Evolutionary conservation across 2,888 invertebrate genomes (phyloP).

Genomic region (Didymodactylos carnosus): DNA sequence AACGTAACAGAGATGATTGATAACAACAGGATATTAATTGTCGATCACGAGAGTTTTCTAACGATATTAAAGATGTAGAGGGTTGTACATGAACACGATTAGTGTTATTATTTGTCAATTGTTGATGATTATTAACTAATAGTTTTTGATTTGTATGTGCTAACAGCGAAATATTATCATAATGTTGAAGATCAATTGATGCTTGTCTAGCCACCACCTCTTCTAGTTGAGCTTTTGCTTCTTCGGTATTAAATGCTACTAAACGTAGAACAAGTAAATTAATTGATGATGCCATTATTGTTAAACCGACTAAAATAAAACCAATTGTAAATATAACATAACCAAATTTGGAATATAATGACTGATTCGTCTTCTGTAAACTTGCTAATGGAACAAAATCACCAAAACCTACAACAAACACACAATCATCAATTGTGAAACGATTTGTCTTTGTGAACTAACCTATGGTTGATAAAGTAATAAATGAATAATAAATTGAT

Average conservation of each 20-base stretch:
- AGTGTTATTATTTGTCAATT: background rate
- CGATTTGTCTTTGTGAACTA: too few species aligned
- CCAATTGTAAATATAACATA: slow-evolving; percentile 88
- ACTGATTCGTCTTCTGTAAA: slow-evolving; percentile 60
- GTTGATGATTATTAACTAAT: background rate
- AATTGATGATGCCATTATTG: slow-evolving; percentile 92
- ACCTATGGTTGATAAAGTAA: slow-evolving; percentile 77
- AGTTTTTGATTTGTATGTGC: too few species aligned
- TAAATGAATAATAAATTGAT: slow-evolving; percentile 92
- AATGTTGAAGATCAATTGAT: background rate
- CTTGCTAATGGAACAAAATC: slow-evolving; percentile 78
- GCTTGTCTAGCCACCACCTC: background rate
- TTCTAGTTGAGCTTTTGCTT: background rate
- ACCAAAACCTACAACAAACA: slow-evolving; percentile 50
- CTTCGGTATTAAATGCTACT: slow-evolving; percentile 83
- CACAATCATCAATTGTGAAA: background rate
- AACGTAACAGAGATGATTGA: background rate
- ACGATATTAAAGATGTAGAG: background rate
- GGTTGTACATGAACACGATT: background rate
- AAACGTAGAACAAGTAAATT: slow-evolving; percentile 84
- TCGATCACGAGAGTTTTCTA: background rate
- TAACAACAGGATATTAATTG: background rate
- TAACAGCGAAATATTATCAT: background rate
- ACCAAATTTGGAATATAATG: slow-evolving; percentile 74
- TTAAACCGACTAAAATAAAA: slow-evolving; percentile 88